Evolutionary conservation across 2,113 vertebrate genomes (phyloP), one percentile per base, ranked within the genome.

Genomic region (Mirza zaza): DNA sequence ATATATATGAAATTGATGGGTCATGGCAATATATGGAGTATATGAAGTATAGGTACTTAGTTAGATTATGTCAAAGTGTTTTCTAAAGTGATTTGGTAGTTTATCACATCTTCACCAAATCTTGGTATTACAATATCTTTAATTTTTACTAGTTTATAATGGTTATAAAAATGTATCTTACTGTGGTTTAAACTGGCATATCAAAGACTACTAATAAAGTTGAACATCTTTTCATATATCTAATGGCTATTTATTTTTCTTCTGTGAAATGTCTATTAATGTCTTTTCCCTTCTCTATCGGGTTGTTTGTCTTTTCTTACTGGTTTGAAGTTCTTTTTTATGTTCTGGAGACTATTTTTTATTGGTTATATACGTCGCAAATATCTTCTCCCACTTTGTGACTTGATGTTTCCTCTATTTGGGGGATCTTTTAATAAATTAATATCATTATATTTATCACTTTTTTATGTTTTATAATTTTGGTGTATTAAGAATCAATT

Each of bases 381-480:
- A 83, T 87, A 63, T 79, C 25, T 93, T 80, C 57, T 86, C 50
- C 36, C 1, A 52, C 23, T 48, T 70, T 85, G 48, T 95, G 42
- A 68, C 15, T 55, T 83, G 63, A 83, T 2, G 2, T 76, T 91
- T 84, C 15, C 12, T 90, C 50, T 70, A 25, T 86, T 70, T 21
- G 3, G 10, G 20, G 70, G 21, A 3, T 75, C 59, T 87, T 39
- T 57, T 68, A 59, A 75, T 61, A 93, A 76, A 73, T 36, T 81
- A 52, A 82, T 14, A 14, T 61, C 34, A 29, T 55, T 57, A 39
- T 42, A 82, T 48, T 59, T 93, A 68, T 86, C 18, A n/a, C 17
- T 87, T 82, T 89, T 89, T 92, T 21, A 92, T 21, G 39, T 68
- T 90, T 93, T 39, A 34, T 61, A 25, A 93, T 48, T 68, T 87